phyloP scores from a whole-genome alignment of 2,113 vertebrate genomes.

The Clinocottus analis region DNA sequence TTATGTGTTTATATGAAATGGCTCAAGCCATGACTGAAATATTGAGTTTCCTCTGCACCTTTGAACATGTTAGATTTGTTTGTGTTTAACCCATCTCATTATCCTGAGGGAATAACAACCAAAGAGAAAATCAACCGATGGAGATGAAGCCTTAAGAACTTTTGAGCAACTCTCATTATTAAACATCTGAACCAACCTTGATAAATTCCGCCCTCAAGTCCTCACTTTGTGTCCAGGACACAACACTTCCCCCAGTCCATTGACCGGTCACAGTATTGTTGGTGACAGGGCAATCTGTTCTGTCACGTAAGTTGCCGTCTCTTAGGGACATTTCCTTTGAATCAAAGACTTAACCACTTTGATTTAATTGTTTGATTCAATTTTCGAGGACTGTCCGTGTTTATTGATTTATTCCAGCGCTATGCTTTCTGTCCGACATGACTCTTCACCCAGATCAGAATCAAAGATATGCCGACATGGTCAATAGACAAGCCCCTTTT shows the following conservation, averaged over 20 bases:
- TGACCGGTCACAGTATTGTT: conserved; percentile 22
- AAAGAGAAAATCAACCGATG: background rate
- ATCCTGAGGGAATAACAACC: background rate
- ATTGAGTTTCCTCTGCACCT: background rate
- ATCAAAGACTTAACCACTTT: conserved; percentile 62
- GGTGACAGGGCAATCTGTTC: conserved; percentile 45
- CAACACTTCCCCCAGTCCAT: background rate
- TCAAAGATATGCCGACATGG: conserved; percentile 51
- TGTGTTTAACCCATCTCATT: background rate
- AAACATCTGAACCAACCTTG: conserved; percentile 8
- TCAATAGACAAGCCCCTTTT: conserved; percentile 50
- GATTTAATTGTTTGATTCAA: conserved; percentile 42
- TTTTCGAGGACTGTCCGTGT: conserved; percentile 45
- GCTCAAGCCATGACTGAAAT: background rate
- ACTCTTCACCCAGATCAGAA: conserved; percentile 54
- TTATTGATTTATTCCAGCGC: conserved; percentile 55
- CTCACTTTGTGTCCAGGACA: conserved; percentile 7
- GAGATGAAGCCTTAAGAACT: background rate
- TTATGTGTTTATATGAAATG: background rate
- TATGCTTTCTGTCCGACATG: conserved; percentile 45
- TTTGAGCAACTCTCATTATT: background rate
- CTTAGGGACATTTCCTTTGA: conserved; percentile 43
- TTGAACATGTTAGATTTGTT: background rate
- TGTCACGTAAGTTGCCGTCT: conserved; percentile 22
- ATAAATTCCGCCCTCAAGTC: background rate